phyloP scores from a whole-genome alignment of 2,797 vertebrate species.

The Bovichtus variegatus region DNA sequence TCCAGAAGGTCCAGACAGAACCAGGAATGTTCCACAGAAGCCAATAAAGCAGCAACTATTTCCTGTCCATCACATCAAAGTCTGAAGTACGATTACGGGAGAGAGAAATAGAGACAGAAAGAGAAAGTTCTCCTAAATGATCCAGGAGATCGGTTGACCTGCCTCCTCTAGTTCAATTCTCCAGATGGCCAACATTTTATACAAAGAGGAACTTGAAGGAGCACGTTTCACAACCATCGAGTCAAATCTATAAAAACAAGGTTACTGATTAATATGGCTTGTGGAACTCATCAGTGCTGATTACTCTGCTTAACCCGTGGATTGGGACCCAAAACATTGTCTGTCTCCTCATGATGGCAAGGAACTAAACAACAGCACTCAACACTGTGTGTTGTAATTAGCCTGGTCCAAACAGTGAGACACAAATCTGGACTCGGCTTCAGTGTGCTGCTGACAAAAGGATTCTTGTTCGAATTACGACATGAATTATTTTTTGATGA shows the following conservation, averaged over 20 bases:
- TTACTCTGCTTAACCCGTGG: slow-evolving; percentile 46
- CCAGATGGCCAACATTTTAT: slow-evolving; percentile 65
- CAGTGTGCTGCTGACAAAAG: slow-evolving; percentile 42
- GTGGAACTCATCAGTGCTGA: slow-evolving; percentile 58
- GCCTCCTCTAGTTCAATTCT: slow-evolving; percentile 55
- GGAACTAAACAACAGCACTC: slow-evolving; percentile 30
- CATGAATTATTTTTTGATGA: slow-evolving; percentile 56
- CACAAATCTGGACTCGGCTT: slow-evolving; percentile 46
- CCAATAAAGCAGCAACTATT: slow-evolving; percentile 83
- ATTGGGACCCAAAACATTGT: slow-evolving; percentile 37
- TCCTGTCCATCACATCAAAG: slow-evolving; percentile 82
- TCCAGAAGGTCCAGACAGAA: slow-evolving; percentile 75
- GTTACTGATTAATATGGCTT: slow-evolving; percentile 43
- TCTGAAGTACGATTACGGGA: slow-evolving; percentile 57
- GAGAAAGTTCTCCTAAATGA: slow-evolving; percentile 65
- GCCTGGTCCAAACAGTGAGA: slow-evolving; percentile 40
- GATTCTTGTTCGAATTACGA: slow-evolving; percentile 55
- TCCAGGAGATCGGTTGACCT: slow-evolving; percentile 57
- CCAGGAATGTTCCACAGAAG: slow-evolving; percentile 79
- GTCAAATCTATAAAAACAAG: slow-evolving; percentile 43
- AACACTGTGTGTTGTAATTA: slow-evolving; percentile 37
- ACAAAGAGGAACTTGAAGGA: slow-evolving; percentile 28
- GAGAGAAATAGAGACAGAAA: slow-evolving; percentile 54
- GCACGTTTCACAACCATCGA: slow-evolving; percentile 33
- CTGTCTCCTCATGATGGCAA: slow-evolving; percentile 46